These are phyloP conservation scores for Macrobrachium rosenbergii DNA, from an alignment of 1,140 invertebrate species.

Conservation along the genomic window DNA sequence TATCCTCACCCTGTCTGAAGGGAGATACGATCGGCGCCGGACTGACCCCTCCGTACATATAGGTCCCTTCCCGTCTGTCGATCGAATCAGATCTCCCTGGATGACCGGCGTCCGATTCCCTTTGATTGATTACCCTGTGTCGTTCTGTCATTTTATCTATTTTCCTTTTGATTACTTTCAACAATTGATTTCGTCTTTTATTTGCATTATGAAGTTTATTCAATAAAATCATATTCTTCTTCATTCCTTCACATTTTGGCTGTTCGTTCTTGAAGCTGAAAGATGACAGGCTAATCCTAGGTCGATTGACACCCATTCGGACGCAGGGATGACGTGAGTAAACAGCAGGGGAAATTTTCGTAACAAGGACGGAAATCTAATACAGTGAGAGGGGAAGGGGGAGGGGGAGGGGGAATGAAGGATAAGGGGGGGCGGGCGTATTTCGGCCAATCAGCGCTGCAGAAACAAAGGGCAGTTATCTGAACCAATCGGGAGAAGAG, in stretches of 20 bases:
- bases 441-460: neutral
- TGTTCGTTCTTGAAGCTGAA: too few relatives aligned
- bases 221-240: too few relatives aligned
- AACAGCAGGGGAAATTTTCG: neutral
- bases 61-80: too few relatives aligned
- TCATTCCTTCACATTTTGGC: neutral
- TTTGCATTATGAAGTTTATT: too few relatives aligned
- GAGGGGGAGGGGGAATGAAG: neutral
- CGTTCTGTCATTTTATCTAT: neutral
- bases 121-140: neutral
- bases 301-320: neutral
- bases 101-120: too few relatives aligned
- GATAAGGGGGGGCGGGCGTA: neutral
- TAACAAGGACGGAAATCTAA: neutral
- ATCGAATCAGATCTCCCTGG: too few relatives aligned
- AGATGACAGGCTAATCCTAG: too few relatives aligned
- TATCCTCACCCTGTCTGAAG: too few relatives aligned
- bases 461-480: neutral
- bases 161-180: neutral
- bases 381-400: neutral
- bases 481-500: neutral
- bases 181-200: too few relatives aligned
- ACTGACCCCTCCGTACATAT: too few relatives aligned
- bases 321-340: neutral
- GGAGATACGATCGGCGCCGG: too few relatives aligned